Evolutionary conservation across 2,797 vertebrate species (phyloP), one percentile per base, ranked within the genome.

Genomic region (Pipistrellus pygmaeus): DNA sequence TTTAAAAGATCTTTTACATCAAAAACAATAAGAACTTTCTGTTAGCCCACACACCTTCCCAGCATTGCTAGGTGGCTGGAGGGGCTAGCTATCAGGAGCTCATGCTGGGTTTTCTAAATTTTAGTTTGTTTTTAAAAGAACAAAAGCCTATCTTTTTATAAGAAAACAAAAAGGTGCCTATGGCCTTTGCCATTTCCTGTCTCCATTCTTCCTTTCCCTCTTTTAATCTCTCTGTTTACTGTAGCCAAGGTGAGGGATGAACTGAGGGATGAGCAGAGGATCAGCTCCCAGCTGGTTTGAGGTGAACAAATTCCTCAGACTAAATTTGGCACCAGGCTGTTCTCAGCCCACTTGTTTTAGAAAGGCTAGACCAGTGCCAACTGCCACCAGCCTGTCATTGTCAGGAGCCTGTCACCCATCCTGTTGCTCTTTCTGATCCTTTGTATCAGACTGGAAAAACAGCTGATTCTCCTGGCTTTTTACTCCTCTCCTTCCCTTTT

Each of bases 81-180:
- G 23, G 57, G 51, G 32, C 51, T 17, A 38, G 46, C 32, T 57
- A 64, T 38, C 6, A 3, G 75, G 73, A 77, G 32, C 23, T 80
- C 30, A 6, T 11, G 27, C 13, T 14, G 8, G 23, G 32, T 53
- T 91, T 81, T 57, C 30, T 51, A 27, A 69, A 41, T 57, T 77
- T 73, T 66, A 66, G 41, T 91, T 92, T 80, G 38, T 76, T 90
- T 84, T 89, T 60, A 46, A 83, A 83, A 89, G 81, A 87, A 41
- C 14, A 93, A 75, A 83, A 77, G 48, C 27, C 38, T 25, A 15
- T 62, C 32, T 88, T 60, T 69, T 44, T 72, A 23, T 57, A 13
- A 9, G 30, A 6, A 44, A 35, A 80, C 23, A 60, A 44, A 20
- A 20, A 38, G 17, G 85, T 6, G 3, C 48, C 55, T 71, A 73